These are phyloP conservation scores for Aeoliscus strigatus DNA, from an alignment of 2,797 vertebrate species.

Conservation along the genomic window DNA sequence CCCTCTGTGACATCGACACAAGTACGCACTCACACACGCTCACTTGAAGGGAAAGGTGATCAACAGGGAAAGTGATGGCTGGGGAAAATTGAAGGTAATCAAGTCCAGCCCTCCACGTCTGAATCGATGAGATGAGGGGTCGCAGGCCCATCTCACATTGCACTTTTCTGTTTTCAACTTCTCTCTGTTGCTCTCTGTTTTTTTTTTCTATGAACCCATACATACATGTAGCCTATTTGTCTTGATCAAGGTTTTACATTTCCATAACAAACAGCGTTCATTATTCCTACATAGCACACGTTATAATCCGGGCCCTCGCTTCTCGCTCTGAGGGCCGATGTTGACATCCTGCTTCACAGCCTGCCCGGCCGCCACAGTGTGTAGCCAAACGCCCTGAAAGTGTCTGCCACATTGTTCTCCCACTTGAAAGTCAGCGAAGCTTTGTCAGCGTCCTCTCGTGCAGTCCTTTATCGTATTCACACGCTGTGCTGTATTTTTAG, in stretches of 20 bases:
- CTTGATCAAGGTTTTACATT: slow-evolving; percentile 8
- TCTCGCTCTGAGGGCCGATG: slow-evolving; percentile 56
- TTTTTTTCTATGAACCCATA: slow-evolving; percentile 13
- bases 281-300: slow-evolving; percentile 16
- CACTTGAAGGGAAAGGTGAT: slow-evolving; percentile 56
- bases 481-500: slow-evolving; percentile 75
- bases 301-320: slow-evolving; percentile 35
- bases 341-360: slow-evolving; percentile 73
- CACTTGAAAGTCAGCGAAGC: slow-evolving; percentile 74
- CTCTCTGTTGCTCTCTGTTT: slow-evolving; percentile 8
- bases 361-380: slow-evolving; percentile 69
- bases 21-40: slow-evolving; percentile 1
- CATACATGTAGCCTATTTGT: slow-evolving; percentile 2
- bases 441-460: slow-evolving; percentile 71
- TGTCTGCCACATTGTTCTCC: slow-evolving; percentile 75
- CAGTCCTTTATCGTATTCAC: slow-evolving; percentile 73
- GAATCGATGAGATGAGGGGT: slow-evolving; percentile 73
- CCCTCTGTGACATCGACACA: slow-evolving; percentile 4
- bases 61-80: slow-evolving; percentile 67
- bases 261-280: slow-evolving; percentile 5
- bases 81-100: slow-evolving; percentile 69
- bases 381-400: slow-evolving; percentile 71
- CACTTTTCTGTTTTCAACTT: slow-evolving; percentile 39
- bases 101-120: slow-evolving; percentile 74
- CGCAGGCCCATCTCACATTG: slow-evolving; percentile 68